Evolutionary conservation across 1,140 invertebrate species (phyloP), one percentile per base, ranked within the genome.

Genomic region (Meloidogyne floridensis): DNA sequence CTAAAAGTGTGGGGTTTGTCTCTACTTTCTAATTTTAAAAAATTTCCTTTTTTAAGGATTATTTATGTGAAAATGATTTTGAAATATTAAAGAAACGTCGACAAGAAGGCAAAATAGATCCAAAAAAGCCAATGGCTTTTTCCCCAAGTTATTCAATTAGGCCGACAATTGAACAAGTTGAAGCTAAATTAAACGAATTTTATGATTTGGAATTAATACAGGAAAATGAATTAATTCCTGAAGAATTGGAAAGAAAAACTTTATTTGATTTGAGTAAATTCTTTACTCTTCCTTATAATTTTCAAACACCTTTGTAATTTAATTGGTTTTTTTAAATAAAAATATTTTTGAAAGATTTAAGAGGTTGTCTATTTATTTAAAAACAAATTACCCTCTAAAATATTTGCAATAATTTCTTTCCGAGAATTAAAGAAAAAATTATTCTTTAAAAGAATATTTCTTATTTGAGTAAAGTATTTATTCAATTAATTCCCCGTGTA

Each of bases 111-210:
- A 79, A 79, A 72, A 69, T 71, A 3, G 77, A 79, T 18, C 65
- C 69, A 53, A 54, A 69, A n/a, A 79, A 51, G 7, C 77, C 77
- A 10, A 71, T 79, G 65, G 77, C 77, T 53, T 79, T 79, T n/a
- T 79, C 77, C 6, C 77, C 77, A 20, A 71, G n/a, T 42, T 79
- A 79, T 72, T 54, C 77, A 9, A 79, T 79, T 72, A 69, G 77
- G 47, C 77, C 77, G 15, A 79, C 77, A 42, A 53, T 72, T 18
- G 72, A 71, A 79, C 77, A 79, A 72, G 77, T 79, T 71, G 77
- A 79, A 79, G 77, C 69, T n/a, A 79, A 79, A 47, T 71, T 79
- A 51, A 79, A 72, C 47, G 77, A 79, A 71, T 79, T 71, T n/a
- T 79, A 42, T 72, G 77, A 79, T 72, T 71, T 79, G 77, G 77